Evolutionary conservation across 2,113 vertebrate genomes (phyloP), one percentile per base, ranked within the genome.

Genomic region (Mellivora capensis): DNA sequence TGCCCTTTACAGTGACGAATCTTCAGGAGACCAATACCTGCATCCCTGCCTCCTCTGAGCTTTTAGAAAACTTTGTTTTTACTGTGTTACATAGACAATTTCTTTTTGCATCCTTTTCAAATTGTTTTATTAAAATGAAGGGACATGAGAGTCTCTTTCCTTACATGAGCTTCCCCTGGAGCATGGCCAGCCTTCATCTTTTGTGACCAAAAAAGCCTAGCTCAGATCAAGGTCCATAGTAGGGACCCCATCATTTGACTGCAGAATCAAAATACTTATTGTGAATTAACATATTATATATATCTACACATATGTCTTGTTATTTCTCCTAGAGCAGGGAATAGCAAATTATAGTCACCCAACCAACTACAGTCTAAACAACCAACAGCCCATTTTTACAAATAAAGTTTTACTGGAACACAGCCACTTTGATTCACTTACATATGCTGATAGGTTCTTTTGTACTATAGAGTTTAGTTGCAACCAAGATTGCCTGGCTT

Each of bases 1-100:
- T 72, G 54, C 71, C 71, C 25, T 61, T 94, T 89, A 69, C 31
- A 79, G 74, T 15, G 44, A 62, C 47, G 77, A 88, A 57, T 86
- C 72, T 80, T 95, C 47, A 44, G 79, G 49, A 96, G 39, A 27
- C 49, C 54, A 74, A 87, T 34, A 27, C 34, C 62, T 7, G 1
- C 4, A 54, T 96, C 52, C 3, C 52, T 91, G 69, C 4, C 64
- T 86, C 57, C 29, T 89, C 49, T 42, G 54, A 83, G 79, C 39
- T 92, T 61, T 91, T 44, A 57, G 77, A 91, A 90, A 54, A n/a
- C 31, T 79, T 96, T 39, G 44, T 76, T 89, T 93, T 93, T 37
- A 64, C n/a, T 74, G 25, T n/a, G 3, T 81, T 85, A n/a, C 14
- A 14, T 15, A 79, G 11, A 91, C 27, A 72, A 44, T 59, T 93